phyloP scores from a whole-genome alignment of 2,888 invertebrate species.

The Blera fallax region DNA sequence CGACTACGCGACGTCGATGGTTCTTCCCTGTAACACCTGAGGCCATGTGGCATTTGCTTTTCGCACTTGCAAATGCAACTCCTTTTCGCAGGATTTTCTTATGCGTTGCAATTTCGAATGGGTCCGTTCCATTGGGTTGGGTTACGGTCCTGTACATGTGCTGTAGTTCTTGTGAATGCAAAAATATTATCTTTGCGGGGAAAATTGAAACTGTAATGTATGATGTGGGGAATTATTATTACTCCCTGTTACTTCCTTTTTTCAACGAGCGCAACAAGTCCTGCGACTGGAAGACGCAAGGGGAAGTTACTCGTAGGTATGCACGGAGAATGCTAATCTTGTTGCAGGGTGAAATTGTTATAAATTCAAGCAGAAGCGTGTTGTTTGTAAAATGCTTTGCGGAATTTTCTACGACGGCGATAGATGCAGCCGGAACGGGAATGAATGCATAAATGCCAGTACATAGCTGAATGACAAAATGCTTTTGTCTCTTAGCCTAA shows the following conservation, averaged over 20 bases:
- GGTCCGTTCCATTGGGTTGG: not conserved
- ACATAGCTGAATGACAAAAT: not conserved
- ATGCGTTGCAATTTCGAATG: slow-evolving; percentile 9
- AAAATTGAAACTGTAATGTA: slow-evolving; percentile 57
- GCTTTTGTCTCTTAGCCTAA: not conserved
- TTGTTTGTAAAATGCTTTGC: not conserved
- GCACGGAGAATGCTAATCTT: slow-evolving; percentile 11
- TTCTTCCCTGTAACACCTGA: slow-evolving; percentile 58
- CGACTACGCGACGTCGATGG: too few species aligned
- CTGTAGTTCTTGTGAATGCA: slow-evolving; percentile 26
- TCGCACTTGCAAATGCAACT: slow-evolving; percentile 63
- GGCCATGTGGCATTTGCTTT: slow-evolving; percentile 56
- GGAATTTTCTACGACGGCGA: not conserved
- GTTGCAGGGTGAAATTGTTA: not conserved
- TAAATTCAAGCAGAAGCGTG: not conserved
- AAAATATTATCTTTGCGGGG: slow-evolving; percentile 40
- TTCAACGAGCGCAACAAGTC: slow-evolving; percentile 45
- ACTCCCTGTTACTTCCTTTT: not conserved
- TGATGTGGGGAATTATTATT: slow-evolving; percentile 54
- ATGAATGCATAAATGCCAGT: not conserved
- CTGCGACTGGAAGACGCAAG: not conserved
- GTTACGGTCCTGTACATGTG: not conserved
- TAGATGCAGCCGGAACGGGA: not conserved
- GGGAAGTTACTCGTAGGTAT: not conserved
- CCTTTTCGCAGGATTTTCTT: slow-evolving; percentile 43